These are phyloP conservation scores for Penaeus japonicus DNA, from an alignment of 1,140 invertebrate genomes.

Conservation along the genomic window DNA sequence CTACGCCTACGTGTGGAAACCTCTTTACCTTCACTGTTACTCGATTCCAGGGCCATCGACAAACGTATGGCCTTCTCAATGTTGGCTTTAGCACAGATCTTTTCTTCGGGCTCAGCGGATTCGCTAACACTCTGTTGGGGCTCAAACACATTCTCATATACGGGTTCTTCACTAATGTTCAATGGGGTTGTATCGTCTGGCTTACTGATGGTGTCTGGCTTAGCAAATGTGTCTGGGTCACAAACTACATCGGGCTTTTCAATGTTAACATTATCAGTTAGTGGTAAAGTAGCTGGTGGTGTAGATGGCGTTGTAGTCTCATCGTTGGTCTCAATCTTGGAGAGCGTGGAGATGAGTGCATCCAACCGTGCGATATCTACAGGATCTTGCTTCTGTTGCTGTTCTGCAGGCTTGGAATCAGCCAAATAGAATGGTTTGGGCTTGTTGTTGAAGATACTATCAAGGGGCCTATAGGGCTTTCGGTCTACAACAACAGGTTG, in stretches of 20 bases:
- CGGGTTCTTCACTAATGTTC: slow-evolving; percentile 17
- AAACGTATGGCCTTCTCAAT: slow-evolving; percentile 57
- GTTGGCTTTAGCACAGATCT: slow-evolving; percentile 55
- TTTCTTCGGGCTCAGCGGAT: slow-evolving; percentile 32
- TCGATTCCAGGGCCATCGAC: slow-evolving; percentile 55
- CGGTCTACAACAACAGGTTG: slow-evolving; percentile 39
- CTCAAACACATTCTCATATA: slow-evolving; percentile 23
- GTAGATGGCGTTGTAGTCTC: neutral
- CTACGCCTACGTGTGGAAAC: slow-evolving; percentile 49
- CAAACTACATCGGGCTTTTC: neutral
- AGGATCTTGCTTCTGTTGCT: slow-evolving; percentile 10
- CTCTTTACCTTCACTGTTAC: slow-evolving; percentile 57
- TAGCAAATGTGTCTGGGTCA: too few species aligned
- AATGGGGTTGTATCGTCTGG: neutral
- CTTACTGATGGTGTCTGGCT: too few species aligned
- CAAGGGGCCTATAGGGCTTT: slow-evolving; percentile 50
- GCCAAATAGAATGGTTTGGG: slow-evolving; percentile 54
- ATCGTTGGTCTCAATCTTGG: slow-evolving; percentile 40
- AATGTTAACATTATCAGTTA: neutral
- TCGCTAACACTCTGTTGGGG: slow-evolving; percentile 17
- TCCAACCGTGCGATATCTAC: slow-evolving; percentile 56
- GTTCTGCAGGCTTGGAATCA: slow-evolving; percentile 6
- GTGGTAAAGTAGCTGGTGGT: neutral
- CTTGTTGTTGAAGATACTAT: slow-evolving; percentile 56
- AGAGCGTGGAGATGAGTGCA: slow-evolving; percentile 56